Evolutionary conservation across 1,140 invertebrate species (phyloP), one percentile per base, ranked within the genome.

Genomic region (Cheumatopsyche charites): DNA sequence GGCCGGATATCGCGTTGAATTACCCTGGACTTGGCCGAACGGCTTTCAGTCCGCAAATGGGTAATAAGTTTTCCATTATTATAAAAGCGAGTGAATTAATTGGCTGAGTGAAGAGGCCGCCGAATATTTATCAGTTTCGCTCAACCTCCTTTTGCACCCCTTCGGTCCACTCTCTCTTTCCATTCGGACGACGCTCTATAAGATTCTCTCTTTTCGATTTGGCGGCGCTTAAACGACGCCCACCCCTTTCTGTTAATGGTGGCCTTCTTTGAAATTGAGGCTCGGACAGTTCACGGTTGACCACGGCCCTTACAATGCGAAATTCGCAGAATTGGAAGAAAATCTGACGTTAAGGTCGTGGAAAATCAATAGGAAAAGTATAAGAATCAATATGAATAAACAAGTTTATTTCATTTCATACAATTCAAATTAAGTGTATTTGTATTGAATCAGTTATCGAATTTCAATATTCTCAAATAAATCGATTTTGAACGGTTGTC

Each of bases 21-120:
- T 75, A 75, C 73, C 61, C 49, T 63, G 70, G 73, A 71, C 70
- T 74, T 74, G 73, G 66, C 52, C 67, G 70, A 69, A 74, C 68
- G 70, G 70, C 73, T 74, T 74, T 74, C 69, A 62, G 73, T 72
- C 67, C 70, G 55, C 70, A 68, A 72, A 69, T 61, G 73, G 67
- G 70, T 70, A 72, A 72, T 72, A 72, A 72, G 73, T 72, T 75
- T 75, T 70, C 73, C 73, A 75, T 75, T 75, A 75, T 75, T 72
- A 72, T 72, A 68, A 68, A 75, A 70, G 70, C 73, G 41, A 74
- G 72, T 70, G 73, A 72, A 75, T 75, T 75, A 75, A 75, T 75
- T 75, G 73, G 58, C 67, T 67, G 67, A 69, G 73, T 74, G 73
- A 72, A 67, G 70, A 41, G 66, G 73, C 65, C 67, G 41, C 41